Evolutionary conservation across 2,888 invertebrate genomes (phyloP), one percentile per base, ranked within the genome.

Genomic region (Drosophila villosipedis): DNA sequence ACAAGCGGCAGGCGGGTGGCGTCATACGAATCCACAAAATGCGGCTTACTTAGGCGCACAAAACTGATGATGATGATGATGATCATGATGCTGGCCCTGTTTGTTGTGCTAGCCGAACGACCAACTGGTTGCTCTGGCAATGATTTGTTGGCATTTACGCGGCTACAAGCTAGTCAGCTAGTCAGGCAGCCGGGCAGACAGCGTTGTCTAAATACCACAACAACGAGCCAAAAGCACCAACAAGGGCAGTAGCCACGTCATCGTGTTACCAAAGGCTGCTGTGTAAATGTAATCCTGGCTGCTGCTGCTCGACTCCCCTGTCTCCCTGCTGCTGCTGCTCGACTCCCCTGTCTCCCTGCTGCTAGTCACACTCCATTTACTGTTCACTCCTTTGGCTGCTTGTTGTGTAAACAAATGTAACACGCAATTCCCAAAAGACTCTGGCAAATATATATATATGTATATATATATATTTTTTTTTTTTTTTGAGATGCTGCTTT

Each of bases 41-140:
- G 87, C 87, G 91, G 88, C 91, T 88, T 90, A 90, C 91, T 88
- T 90, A 88, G 87, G 79, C 83, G 68, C 73, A 89, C 68, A 83
- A 41, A 57, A 83, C 87, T 88, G 74, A 16, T 37, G 41, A 25
- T 66, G 33, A 31, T 31, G 85, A 68, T 84, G 73, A 55, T 43
- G 50, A 25, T 58, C 73, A 19, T 37, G 41, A 22, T 68, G 39
- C 28, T 55, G n/a, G 9, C 19, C 33, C 43, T 22, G 28, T 54
- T 39, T 57, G 37, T 7, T 53, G 62, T 30, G 41, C 52, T 58
- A 37, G 55, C 55, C 14, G 16, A 25, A 33, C 57, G 53, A 61
- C 68, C 76, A 59, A 59, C 33, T 70, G 77, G 75, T 78, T 83
- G 88, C 72, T 78, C 83, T 84, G 88, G 85, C 90, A 82, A 87